These are phyloP conservation scores for Odontomachus brunneus DNA, from an alignment of 1,140 invertebrate genomes.

Conservation along the genomic window DNA sequence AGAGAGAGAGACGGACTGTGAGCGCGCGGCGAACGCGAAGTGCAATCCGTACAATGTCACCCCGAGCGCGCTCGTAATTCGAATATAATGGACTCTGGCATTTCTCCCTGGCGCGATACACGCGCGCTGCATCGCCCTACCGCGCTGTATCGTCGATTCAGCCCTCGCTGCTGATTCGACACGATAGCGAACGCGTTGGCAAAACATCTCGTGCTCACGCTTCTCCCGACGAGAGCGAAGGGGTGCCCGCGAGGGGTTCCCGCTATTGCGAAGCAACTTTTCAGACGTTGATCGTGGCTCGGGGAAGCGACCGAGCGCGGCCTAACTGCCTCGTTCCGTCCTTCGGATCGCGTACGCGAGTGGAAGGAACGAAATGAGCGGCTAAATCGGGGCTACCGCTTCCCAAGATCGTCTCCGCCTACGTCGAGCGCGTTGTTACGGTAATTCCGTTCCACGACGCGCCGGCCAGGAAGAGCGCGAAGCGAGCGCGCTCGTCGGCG, in stretches of 20 bases:
- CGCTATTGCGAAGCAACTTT: not conserved
- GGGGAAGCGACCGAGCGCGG: too few species aligned
- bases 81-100: conserved; percentile 71
- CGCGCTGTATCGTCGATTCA: conserved; percentile 50
- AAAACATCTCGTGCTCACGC: conserved; percentile 47
- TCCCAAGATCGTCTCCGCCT: conserved; percentile 47
- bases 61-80: conserved; percentile 72
- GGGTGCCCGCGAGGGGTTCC: conserved; percentile 2
- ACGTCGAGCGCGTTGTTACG: conserved; percentile 53
- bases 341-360: conserved; percentile 23
- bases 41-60: conserved; percentile 69
- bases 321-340: not conserved
- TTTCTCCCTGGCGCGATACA: conserved; percentile 34
- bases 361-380: conserved; percentile 42
- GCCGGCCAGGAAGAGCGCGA: conserved; percentile 39
- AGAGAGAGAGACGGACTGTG: too few species aligned
- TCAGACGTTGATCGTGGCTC: not conserved
- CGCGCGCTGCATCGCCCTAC: conserved; percentile 23
- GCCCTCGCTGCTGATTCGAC: conserved; percentile 57
- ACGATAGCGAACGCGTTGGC: conserved; percentile 54
- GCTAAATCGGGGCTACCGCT: conserved; percentile 47
- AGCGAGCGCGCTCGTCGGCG: conserved; percentile 18
- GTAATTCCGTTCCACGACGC: conserved; percentile 48
- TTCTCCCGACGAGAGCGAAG: conserved; percentile 2
- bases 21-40: conserved; percentile 44